Evolutionary conservation across 1,140 invertebrate genomes (phyloP).

Genomic region (Zophobas atratus): DNA sequence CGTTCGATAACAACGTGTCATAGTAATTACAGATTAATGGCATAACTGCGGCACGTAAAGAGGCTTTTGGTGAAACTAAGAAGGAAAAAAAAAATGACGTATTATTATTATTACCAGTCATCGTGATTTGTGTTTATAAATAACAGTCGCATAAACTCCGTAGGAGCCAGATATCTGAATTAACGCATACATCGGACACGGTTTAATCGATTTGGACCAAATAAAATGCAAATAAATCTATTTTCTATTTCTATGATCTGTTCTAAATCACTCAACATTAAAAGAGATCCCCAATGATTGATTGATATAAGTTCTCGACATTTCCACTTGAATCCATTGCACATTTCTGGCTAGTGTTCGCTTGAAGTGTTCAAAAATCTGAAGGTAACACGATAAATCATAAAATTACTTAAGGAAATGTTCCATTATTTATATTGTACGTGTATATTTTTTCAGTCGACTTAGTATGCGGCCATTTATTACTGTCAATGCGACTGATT

Average conservation of each 20-base stretch:
- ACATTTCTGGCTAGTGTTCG: conserved; percentile 40
- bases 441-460: conserved; percentile 3
- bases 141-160: conserved; percentile 21
- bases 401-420: conserved; percentile 16
- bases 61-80: conserved; percentile 32
- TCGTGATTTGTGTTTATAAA: conserved; percentile 32
- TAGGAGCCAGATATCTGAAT: conserved; percentile 31
- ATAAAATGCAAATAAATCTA: conserved; percentile 35
- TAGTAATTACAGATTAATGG: conserved; percentile 29
- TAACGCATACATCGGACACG: conserved; percentile 5
- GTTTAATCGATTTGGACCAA: conserved; percentile 17
- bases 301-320: conserved; percentile 22
- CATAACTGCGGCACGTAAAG: conserved; percentile 26
- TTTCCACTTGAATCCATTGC: conserved; percentile 26
- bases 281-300: conserved; percentile 28
- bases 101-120: conserved; percentile 31
- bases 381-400: conserved; percentile 42
- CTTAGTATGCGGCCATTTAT: conserved; percentile 22
- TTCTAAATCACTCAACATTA: conserved; percentile 39
- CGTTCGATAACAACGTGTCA: conserved; percentile 39
- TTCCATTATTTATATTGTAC: conserved; percentile 2
- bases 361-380: conserved; percentile 16
- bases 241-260: conserved; percentile 42
- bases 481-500: conserved; percentile 23
- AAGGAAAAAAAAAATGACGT: conserved; percentile 17